Evolutionary conservation across 2,888 invertebrate species (phyloP).

Genomic region (Volucella inflata): DNA sequence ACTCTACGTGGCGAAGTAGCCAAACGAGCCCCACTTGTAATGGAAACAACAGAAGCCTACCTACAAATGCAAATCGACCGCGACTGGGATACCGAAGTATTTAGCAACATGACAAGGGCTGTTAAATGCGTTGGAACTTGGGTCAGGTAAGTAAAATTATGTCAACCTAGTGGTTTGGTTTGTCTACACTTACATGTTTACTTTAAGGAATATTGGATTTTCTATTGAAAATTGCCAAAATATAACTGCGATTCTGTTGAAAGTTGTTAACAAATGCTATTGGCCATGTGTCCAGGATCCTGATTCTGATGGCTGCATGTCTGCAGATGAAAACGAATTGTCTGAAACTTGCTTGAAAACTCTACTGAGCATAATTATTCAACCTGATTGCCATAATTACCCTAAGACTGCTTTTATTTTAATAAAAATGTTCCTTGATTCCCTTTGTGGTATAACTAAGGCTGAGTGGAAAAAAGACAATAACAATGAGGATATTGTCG

Average conservation of each 20-base stretch:
- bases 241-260: slow-evolving; percentile 82
- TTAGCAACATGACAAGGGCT: slow-evolving; percentile 85
- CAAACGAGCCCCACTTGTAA: slow-evolving; percentile 81
- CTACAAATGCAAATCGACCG: slow-evolving; percentile 80
- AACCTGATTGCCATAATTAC: slow-evolving; percentile 87
- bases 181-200: background rate
- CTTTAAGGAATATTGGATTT: slow-evolving; percentile 81
- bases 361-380: slow-evolving; percentile 84
- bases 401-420: slow-evolving; percentile 86
- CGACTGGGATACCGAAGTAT: slow-evolving; percentile 83
- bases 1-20: slow-evolving; percentile 81
- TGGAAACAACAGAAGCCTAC: slow-evolving; percentile 82
- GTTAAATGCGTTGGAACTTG: slow-evolving; percentile 86
- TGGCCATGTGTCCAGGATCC: slow-evolving; percentile 83
- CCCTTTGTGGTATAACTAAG: slow-evolving; percentile 85
- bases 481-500: slow-evolving; percentile 86
- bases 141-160: slow-evolving; percentile 84
- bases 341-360: slow-evolving; percentile 87
- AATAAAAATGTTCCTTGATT: slow-evolving; percentile 86
- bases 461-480: slow-evolving; percentile 84
- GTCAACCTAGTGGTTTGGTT: too few relatives aligned
- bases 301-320: slow-evolving; percentile 84
- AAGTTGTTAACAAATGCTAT: slow-evolving; percentile 83
- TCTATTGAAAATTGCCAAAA: slow-evolving; percentile 82
- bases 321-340: slow-evolving; percentile 85